phyloP scores from a whole-genome alignment of 2,888 invertebrate species.

The Rhagophthalmus giganteus region DNA sequence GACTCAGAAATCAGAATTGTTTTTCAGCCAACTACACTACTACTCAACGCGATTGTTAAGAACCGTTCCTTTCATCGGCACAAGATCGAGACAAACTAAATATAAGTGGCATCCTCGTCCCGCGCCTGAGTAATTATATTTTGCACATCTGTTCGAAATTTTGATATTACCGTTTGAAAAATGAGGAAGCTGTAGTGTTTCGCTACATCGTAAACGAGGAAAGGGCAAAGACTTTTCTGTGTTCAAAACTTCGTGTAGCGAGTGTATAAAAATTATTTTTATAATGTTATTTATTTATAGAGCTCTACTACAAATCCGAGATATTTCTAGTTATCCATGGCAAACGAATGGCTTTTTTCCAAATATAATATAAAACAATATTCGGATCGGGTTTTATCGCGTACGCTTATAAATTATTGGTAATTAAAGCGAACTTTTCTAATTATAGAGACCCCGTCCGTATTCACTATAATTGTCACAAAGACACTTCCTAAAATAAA shows the following conservation, averaged over 20 bases:
- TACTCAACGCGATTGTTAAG: constrained; percentile 5
- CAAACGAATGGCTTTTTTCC: neutral
- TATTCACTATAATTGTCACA: constrained; percentile 11
- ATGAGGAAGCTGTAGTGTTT: constrained; percentile 2
- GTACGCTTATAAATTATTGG: neutral
- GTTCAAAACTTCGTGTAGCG: constrained; percentile 4
- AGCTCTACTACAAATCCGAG: neutral
- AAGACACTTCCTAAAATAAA: constrained; percentile 10
- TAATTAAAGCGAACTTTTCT: constrained; percentile 5
- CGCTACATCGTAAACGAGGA: constrained; percentile 9
- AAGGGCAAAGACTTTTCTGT: constrained; percentile 17
- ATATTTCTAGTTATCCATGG: neutral
- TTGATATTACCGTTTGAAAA: constrained; percentile 3
- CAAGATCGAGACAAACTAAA: constrained; percentile 6
- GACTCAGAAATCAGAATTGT: constrained; percentile 40
- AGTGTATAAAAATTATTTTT: constrained; percentile 6
- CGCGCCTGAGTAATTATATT: constrained; percentile 5
- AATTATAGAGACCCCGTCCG: constrained; percentile 7
- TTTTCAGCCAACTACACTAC: constrained; percentile 32
- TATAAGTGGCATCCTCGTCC: neutral
- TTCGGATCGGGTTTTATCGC: too few relatives aligned
- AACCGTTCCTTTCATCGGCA: neutral
- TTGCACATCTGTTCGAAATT: constrained; percentile 9
- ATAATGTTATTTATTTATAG: neutral
- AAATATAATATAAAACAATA: neutral